Evolutionary conservation across 2,113 vertebrate species (phyloP).

Genomic region (Coturnix japonica): DNA sequence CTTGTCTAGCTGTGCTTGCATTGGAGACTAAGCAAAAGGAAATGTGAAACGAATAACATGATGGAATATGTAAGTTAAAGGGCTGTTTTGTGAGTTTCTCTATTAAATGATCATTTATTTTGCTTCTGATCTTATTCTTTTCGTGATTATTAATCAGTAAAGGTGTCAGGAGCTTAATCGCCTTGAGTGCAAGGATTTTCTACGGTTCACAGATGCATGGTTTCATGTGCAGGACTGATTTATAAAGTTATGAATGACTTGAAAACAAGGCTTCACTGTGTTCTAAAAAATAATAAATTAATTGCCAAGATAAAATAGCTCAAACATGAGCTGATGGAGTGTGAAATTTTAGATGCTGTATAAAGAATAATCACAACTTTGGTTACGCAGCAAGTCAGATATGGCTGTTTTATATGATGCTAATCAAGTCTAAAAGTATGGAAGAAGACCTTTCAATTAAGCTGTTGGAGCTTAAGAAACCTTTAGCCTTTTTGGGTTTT

Average conservation of each 20-base stretch:
- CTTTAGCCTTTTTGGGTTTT: slow-evolving; percentile 75
- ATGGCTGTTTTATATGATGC: slow-evolving; percentile 83
- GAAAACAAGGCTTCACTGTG: slow-evolving; percentile 90
- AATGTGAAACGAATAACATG: slow-evolving; percentile 98
- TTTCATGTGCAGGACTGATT: slow-evolving; percentile 92
- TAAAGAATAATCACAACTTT: slow-evolving; percentile 84
- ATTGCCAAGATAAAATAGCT: slow-evolving; percentile 98
- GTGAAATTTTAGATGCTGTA: slow-evolving; percentile 91
- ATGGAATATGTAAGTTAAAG: slow-evolving; percentile 99
- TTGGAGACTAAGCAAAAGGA: slow-evolving; percentile 98
- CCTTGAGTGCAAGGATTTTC: slow-evolving; percentile 93
- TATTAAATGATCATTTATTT: slow-evolving; percentile 99
- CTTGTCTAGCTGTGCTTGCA: slow-evolving; percentile 97
- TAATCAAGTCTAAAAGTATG: slow-evolving; percentile 81
- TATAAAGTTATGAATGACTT: slow-evolving; percentile 99
- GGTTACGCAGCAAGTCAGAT: slow-evolving; percentile 84
- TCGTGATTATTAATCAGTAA: slow-evolving; percentile 95
- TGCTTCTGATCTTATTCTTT: slow-evolving; percentile 99
- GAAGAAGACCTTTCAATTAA: slow-evolving; percentile 81
- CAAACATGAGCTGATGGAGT: slow-evolving; percentile 94
- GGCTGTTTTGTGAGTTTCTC: slow-evolving; percentile 99
- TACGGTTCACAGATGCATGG: slow-evolving; percentile 93
- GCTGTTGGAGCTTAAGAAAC: slow-evolving; percentile 77
- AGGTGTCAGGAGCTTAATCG: slow-evolving; percentile 97
- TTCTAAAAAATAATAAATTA: slow-evolving; percentile 96